These are phyloP conservation scores for Pterois miles DNA, from an alignment of 2,797 vertebrate species.

Conservation along the genomic window DNA sequence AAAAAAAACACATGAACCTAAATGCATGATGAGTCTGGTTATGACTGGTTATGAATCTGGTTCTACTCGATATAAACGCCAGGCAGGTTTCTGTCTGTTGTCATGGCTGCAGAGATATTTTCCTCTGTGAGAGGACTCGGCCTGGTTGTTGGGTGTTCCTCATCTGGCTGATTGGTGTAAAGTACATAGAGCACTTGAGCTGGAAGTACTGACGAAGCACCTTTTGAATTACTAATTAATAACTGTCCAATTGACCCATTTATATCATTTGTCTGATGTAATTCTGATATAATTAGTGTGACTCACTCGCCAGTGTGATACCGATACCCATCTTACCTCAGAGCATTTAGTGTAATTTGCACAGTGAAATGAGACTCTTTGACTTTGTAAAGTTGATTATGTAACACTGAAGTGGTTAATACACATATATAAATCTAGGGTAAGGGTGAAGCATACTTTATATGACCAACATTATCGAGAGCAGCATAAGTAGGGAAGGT, in stretches of 20 bases:
- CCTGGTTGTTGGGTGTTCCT: slow-evolving; percentile 54
- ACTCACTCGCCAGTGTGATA: slow-evolving; percentile 21
- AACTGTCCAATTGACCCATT: neutral
- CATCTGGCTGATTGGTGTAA: slow-evolving; percentile 19
- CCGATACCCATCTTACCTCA: neutral
- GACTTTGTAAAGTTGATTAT: neutral
- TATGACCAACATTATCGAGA: neutral
- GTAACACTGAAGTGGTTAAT: neutral
- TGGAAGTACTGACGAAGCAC: slow-evolving; percentile 17
- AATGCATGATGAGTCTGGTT: slow-evolving; percentile 40
- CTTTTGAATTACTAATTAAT: neutral
- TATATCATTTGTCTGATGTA: slow-evolving; percentile 18
- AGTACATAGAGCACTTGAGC: neutral
- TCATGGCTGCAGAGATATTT: slow-evolving; percentile 46
- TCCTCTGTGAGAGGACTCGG: neutral
- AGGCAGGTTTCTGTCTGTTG: slow-evolving; percentile 30
- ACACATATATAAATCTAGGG: neutral
- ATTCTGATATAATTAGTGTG: neutral
- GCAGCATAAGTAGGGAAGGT: neutral
- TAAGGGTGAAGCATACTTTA: neutral
- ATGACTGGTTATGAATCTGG: slow-evolving; percentile 33
- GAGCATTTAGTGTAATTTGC: neutral
- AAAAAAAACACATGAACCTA: slow-evolving; percentile 34
- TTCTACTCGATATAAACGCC: slow-evolving; percentile 10
- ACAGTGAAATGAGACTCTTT: neutral